Evolutionary conservation across 2,888 invertebrate species (phyloP), one percentile per base, ranked within the genome.

Genomic region (Sthenelais limicola): DNA sequence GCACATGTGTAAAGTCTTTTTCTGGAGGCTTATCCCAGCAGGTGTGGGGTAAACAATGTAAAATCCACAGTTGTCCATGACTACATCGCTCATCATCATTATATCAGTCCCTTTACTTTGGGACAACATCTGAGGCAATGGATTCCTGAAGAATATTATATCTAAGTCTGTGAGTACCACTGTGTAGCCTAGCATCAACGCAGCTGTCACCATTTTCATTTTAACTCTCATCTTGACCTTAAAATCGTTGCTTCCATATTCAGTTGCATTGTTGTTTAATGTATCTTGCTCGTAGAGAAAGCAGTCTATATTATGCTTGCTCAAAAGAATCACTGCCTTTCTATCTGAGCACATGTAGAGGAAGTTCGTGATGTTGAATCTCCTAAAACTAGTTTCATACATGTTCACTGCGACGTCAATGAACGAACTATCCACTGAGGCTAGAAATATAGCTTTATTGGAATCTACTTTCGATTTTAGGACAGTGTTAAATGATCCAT

Each of bases 21-120:
- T 24, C 30, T 72, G 56, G 30, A 72, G 26, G 12, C 5, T 9
- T n/a, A 38, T 51, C 3, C 32, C 33, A 28, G 67, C 32, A 3
- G 38, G 24, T 9, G 72, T 72, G 0, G 72, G 67, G 3, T 38
- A 3, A 32, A 48, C 54, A 5, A 51, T 32, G 15, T 49, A 56
- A 54, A 72, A 72, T 0, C 72, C 72, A 43, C 51, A 49, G 52
- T 72, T 72, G 12, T 33, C 35, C 38, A 47, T 26, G 3, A 47
- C 43, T 18, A 38, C 47, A 32, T 72, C 72, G n/a, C 32, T 26
- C 38, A 32, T 32, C 1, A 67, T 30, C 12, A 33, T 33, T 21
- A 72, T 72, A 48, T 72, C 72, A n/a, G 66, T 49, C n/a, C n/a
- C n/a, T n/a, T n/a, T n/a, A n/a, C n/a, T n/a, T n/a, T n/a, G n/a